These are phyloP conservation scores for Drosophila biarmipes DNA, from an alignment of 1,140 invertebrate genomes.

Conservation along the genomic window DNA sequence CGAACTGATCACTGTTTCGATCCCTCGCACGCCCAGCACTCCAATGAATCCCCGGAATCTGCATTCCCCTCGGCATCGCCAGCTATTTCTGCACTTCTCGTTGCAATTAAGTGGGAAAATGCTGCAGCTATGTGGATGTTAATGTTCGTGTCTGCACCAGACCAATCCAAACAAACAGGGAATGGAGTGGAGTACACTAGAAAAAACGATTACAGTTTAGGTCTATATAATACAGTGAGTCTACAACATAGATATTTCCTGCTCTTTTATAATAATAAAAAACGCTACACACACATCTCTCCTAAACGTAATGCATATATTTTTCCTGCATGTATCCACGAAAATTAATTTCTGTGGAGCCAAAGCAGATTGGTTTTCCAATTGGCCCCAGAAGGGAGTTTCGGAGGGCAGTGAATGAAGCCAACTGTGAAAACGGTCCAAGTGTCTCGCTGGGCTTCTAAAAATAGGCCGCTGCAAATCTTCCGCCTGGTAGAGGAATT, in stretches of 20 bases:
- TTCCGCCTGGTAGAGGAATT: constrained; percentile 20
- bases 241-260: too few species aligned
- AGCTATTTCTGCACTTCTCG: constrained; percentile 40
- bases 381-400: constrained; percentile 15
- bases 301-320: too few species aligned
- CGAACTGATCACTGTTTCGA: constrained; percentile 6
- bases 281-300: too few species aligned
- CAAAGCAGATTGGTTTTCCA: constrained; percentile 10
- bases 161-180: constrained; percentile 31
- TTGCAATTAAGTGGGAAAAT: constrained; percentile 48
- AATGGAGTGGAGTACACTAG: constrained; percentile 11
- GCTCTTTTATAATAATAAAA: too few species aligned
- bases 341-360: background rate
- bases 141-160: constrained; percentile 48
- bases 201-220: background rate
- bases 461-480: constrained; percentile 55
- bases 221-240: too few species aligned
- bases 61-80: background rate
- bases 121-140: constrained; percentile 25
- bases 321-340: too few species aligned
- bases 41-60: constrained; percentile 12
- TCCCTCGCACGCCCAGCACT: background rate
- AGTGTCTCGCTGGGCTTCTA: constrained; percentile 38
- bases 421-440: constrained; percentile 72
- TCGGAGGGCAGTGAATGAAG: constrained; percentile 52